phyloP scores from a whole-genome alignment of 2,113 vertebrate genomes.

The Forbesichthys papilliferus region DNA sequence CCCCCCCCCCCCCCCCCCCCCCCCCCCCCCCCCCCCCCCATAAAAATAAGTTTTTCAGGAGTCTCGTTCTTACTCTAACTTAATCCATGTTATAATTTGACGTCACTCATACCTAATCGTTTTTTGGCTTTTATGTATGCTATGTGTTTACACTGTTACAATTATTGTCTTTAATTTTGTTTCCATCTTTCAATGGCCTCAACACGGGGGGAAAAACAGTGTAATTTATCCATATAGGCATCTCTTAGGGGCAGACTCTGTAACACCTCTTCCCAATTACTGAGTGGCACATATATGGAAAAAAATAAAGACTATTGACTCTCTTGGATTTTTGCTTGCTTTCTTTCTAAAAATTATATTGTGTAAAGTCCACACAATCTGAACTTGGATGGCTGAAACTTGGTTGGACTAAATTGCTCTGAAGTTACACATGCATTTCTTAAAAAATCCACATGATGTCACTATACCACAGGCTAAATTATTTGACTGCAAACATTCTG shows the following conservation, averaged over 20 bases:
- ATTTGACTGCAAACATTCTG: too few relatives aligned
- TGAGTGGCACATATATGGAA: conserved; percentile 81
- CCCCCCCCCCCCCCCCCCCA: too few relatives aligned
- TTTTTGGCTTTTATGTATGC: conserved; percentile 76
- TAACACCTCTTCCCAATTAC: conserved; percentile 71
- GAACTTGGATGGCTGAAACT: too few relatives aligned
- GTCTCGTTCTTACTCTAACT: conserved; percentile 74
- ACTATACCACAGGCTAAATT: not conserved
- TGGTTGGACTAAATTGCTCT: too few relatives aligned
- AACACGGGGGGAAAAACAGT: conserved; percentile 62
- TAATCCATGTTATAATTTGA: conserved; percentile 76
- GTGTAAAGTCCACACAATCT: too few relatives aligned
- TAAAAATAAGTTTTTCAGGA: conserved; percentile 67
- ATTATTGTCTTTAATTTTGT: conserved; percentile 70
- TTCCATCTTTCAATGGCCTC: conserved; percentile 68
- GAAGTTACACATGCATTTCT: conserved; percentile 2
- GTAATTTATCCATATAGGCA: conserved; percentile 75
- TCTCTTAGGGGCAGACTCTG: conserved; percentile 70
- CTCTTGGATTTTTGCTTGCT: conserved; percentile 29
- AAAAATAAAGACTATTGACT: conserved; percentile 83
- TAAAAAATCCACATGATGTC: conserved; percentile 47
- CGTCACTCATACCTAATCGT: conserved; percentile 59
- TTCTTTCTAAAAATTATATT: not conserved
- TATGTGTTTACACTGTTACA: conserved; percentile 78
- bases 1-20: too few relatives aligned